Evolutionary conservation across 2,888 invertebrate species (phyloP), one percentile per base, ranked within the genome.

Genomic region (Drosophila monieri): DNA sequence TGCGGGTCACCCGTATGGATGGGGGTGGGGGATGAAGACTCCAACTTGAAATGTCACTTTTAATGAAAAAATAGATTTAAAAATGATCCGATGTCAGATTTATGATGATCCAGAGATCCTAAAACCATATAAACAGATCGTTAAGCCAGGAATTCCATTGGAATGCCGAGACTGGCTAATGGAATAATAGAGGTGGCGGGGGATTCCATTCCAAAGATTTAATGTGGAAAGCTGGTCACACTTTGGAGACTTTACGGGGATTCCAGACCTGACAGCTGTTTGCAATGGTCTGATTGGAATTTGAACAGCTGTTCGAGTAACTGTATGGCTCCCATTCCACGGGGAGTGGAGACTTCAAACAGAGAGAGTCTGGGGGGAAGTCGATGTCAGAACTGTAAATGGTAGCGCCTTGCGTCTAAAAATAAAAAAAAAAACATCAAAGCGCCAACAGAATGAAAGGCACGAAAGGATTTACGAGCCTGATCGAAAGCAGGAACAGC

Each of bases 381-480:
- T 37, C 46, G 12, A 39, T 2, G 1, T 18, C 18, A 18, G 18
- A 18, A 18, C 18, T 18, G 18, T 1, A 64, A 64, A 37, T 51
- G 57, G 49, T 21, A 49, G 51, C 49, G 30, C 32, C 39, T 21
- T 15, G 8, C 9, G 18, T 65, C 52, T 77, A 79, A 64, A 78
- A 64, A 80, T 77, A 77, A 21, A 41, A 14, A n/a, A n/a, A 64
- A 57, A 65, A 69, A 79, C 80, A 74, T 83, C 84, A 80, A 83
- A 83, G 84, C 76, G 73, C 66, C 23, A 32, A 61, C 37, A 54
- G 39, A 67, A 54, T 54, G 59, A 66, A 65, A 35, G 14, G 81
- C 85, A 81, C 79, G 77, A 85, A 85, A 81, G 81, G 85, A 83
- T 83, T 83, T 83, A 83, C 79, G 79, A 85, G 83, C 81, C 78